phyloP scores from a whole-genome alignment of 2,797 vertebrate species.

The Pangasius krempfi region DNA sequence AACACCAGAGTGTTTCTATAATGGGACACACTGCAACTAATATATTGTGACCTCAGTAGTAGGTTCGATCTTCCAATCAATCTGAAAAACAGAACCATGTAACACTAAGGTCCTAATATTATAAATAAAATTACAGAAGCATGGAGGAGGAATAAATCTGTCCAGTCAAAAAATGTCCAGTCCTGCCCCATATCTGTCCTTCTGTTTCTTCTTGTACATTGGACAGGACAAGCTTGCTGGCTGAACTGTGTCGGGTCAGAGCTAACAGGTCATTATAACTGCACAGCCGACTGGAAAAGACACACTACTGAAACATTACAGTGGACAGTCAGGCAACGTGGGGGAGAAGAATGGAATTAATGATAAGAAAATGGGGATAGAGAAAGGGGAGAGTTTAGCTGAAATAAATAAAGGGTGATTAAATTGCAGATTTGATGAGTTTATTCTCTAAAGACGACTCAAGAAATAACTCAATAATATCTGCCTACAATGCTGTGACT shows the following conservation, averaged over 20 bases:
- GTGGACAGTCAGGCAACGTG: conserved; percentile 38
- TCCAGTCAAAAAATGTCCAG: not conserved
- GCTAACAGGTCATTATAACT: conserved; percentile 65
- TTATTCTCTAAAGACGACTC: conserved; percentile 47
- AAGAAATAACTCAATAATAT: conserved; percentile 45
- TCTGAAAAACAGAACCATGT: not conserved
- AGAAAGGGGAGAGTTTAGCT: conserved; percentile 13
- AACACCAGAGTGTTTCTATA: not conserved
- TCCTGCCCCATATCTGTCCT: conserved; percentile 21
- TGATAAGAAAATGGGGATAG: conserved; percentile 46
- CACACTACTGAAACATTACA: conserved; percentile 61
- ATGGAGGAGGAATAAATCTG: not conserved
- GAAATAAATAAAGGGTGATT: conserved; percentile 47
- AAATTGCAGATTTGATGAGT: conserved; percentile 49
- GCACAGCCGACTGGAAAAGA: conserved; percentile 66
- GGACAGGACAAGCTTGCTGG: conserved; percentile 47
- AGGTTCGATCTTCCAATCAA: not conserved
- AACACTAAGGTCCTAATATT: not conserved
- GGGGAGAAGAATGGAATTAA: conserved; percentile 52
- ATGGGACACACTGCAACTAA: not conserved
- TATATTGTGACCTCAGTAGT: not conserved
- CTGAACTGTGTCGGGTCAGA: conserved; percentile 46
- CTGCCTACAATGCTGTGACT: conserved; percentile 29
- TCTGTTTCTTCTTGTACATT: conserved; percentile 44
- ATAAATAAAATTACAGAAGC: not conserved